Base-by-base conservation (phyloP, 2,888 invertebrate species). In the Spodoptera exigua region DNA sequence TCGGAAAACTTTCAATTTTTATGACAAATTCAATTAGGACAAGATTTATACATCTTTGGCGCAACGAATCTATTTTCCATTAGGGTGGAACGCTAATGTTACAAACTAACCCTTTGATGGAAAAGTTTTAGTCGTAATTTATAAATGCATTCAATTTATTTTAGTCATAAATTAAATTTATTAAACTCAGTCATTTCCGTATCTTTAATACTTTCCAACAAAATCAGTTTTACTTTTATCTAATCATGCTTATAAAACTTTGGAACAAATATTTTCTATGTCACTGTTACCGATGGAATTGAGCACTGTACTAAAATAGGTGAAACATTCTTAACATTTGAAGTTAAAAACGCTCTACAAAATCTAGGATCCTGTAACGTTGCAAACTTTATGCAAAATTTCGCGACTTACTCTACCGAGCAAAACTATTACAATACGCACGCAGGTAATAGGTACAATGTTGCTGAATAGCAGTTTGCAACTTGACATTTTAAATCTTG, bases 1-100 rank as follows among this genome's bases (percentile, higher is more conserved):
- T 83, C 86, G 80, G 76, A 79, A 89, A 92, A 93, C 91, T 93
- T 93, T 90, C 89, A 92, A 92, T 93, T 93, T 93, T 93, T 94
- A 93, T 93, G 92, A 93, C 90, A 91, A 92, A 93, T 89, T 91
- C 88, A 92, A 92, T 92, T 92, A 93, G 82, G 80, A 79, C 61
- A 75, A 84, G 89, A 92, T 92, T 92, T 93, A 93, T 92, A 83
- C 66, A 79, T 84, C 86, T 85, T 83, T 86, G 79, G 89, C 83
- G 75, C 78, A 77, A 82, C 80, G 79, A 86, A 84, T 84, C 78
- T 80, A 80, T 81, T 82, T 79, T 81, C 72, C 73, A 82, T 80
- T 73, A 74, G 84, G 47, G 66, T 44, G 40, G 32, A 27, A 66
- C 32, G 76, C 78, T 67, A 79, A 86, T 78, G 76, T 59, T 3